Conservation (phyloP, 2,797 vertebrate species). For the Artibeus jamaicensis region DNA sequence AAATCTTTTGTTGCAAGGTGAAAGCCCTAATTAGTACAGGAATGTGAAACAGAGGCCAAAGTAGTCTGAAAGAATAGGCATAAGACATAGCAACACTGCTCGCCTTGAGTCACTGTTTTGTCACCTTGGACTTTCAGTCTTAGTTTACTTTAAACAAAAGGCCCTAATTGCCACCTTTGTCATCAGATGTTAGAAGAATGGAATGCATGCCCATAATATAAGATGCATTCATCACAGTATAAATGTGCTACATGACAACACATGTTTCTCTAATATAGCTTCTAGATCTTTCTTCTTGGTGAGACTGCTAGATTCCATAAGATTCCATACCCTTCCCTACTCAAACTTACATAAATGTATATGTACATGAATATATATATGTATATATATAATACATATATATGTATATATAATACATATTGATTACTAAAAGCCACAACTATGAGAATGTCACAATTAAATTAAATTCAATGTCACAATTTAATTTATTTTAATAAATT, state of each 20-base stretch:
- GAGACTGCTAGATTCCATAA: neutral
- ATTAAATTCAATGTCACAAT: too few relatives aligned
- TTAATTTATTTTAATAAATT: too few relatives aligned
- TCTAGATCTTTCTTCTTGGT: neutral
- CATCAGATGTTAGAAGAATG: neutral
- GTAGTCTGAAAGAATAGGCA: neutral
- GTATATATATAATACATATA: too few relatives aligned
- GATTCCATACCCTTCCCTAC: neutral
- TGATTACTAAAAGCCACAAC: neutral
- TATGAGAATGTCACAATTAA: neutral
- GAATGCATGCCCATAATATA: neutral
- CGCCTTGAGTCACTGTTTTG: neutral
- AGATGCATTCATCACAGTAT: neutral
- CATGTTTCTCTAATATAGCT: neutral
- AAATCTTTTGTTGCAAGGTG: neutral
- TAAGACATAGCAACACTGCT: neutral
- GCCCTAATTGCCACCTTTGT: neutral
- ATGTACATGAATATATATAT: neutral
- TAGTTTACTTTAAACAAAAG: constrained; percentile 37
- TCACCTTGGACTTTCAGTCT: neutral
- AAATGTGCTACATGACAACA: neutral
- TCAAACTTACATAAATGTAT: neutral
- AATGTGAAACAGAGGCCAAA: neutral
- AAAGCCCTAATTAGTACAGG: neutral
- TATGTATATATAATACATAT: neutral